Base-by-base conservation (phyloP, 1,140 invertebrate genomes). In the Drosophila gunungcola region DNA sequence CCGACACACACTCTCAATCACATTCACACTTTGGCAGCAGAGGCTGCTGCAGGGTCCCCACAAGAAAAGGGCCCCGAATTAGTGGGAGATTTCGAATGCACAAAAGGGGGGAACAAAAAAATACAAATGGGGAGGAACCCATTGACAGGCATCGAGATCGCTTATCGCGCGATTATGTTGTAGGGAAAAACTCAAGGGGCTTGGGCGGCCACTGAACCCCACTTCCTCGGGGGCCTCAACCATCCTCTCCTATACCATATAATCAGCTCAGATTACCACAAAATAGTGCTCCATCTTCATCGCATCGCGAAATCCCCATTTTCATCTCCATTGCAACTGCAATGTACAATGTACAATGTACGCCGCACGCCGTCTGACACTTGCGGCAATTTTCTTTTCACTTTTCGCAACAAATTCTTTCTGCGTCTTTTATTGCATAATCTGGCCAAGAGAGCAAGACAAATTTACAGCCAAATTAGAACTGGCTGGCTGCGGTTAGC, bases 391-490 rank as follows among this genome's bases (percentile, higher is more conserved):
- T 86, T 86, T 88, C 82, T 82, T 86, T 86, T 88, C 82, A 86
- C 82, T 86, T 86, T 86, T 64, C 63, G 60, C 54, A 61, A 69
- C 70, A 65, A 78, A 60, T 78, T 61, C 55, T 62, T 61, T 57
- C 45, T 56, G 54, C 75, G 61, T 84, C 76, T 80, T 82, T 86
- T 77, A 86, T 86, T 88, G 83, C 79, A 86, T 88, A 86, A 86
- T 86, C 83, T 75, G 72, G 62, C 73, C 73, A 61, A 68, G 79
- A 85, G 45, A 54, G 74, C 82, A 75, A 86, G 83, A 86, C 83
- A 86, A 85, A 85, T 85, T 85, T 85, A 86, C 81, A 67, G 82
- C 68, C 82, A 85, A 88, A 85, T 88, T 88, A 85, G 82, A 85
- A 85, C 74, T 78, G 83, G 75, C 82, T 80, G 73, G 70, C 80